Percentiles rank a stretch among this genome's conserved stretches.
phyloP scores from a whole-genome alignment of 2,797 vertebrate species.

The Anas georgica region DNA sequence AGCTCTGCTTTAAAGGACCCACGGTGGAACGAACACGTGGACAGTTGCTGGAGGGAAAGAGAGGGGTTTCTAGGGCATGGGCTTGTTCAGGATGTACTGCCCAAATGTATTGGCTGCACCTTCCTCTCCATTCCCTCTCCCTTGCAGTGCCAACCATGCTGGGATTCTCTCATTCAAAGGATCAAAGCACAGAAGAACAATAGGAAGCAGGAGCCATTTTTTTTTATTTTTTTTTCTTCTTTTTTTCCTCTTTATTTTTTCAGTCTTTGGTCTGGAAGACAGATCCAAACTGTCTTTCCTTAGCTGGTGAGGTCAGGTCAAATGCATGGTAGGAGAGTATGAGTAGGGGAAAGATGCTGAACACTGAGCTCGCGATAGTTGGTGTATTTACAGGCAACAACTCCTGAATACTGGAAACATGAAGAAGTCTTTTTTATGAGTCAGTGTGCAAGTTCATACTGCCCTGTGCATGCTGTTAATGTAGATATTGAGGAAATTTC shows the following conservation, averaged over 20 bases:
- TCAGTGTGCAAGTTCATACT: background rate
- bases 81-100: background rate
- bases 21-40: accelerated
- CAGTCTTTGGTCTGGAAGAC: background rate
- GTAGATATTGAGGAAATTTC: background rate
- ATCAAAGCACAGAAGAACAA: background rate
- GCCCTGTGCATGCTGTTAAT: background rate
- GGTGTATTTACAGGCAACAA: background rate
- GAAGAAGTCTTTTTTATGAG: background rate
- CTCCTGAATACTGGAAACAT: background rate
- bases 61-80: background rate
- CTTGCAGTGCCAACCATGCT: background rate
- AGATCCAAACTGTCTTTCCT: background rate
- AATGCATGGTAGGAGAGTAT: background rate
- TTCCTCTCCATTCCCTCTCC: background rate
- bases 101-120: background rate
- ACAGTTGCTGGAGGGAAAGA: background rate
- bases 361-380: background rate
- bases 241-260: background rate
- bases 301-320: background rate
- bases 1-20: background rate
- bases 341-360: background rate
- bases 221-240: too few relatives aligned
- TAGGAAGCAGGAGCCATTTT: background rate
- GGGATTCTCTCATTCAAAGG: background rate